Evolutionary conservation across 2,797 vertebrate species (phyloP).

Genomic region (Sebastiscus tertius): DNA sequence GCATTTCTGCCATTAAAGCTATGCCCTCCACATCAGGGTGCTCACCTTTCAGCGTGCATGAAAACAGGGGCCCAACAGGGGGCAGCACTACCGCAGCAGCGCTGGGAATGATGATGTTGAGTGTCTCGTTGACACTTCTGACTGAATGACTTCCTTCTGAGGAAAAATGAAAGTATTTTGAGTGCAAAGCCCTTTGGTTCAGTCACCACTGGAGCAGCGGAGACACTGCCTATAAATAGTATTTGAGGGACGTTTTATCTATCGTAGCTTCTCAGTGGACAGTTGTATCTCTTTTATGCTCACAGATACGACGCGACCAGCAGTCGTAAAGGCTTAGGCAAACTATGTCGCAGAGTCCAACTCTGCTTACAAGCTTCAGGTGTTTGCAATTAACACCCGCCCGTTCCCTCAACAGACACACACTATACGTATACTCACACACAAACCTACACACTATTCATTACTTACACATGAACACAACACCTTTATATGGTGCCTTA

Average conservation of each 20-base stretch:
- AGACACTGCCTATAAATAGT: not conserved
- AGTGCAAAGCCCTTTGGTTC: not conserved
- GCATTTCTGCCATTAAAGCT: slow-evolving; percentile 62
- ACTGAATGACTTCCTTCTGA: not conserved
- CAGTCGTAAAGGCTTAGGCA: slow-evolving; percentile 31
- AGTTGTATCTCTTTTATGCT: slow-evolving; percentile 45
- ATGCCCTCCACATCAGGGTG: slow-evolving; percentile 53
- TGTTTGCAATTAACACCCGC: slow-evolving; percentile 79
- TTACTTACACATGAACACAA: slow-evolving; percentile 60
- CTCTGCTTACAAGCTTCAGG: slow-evolving; percentile 71
- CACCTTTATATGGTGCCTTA: slow-evolving; percentile 60
- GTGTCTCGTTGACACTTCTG: slow-evolving; percentile 1
- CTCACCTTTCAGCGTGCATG: slow-evolving; percentile 54
- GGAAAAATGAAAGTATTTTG: not conserved
- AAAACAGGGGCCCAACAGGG: slow-evolving; percentile 67
- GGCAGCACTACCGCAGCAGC: slow-evolving; percentile 67
- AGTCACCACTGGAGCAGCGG: not conserved
- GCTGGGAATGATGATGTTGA: slow-evolving; percentile 1
- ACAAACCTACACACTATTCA: slow-evolving; percentile 28
- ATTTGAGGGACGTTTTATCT: not conserved
- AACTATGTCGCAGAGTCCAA: slow-evolving; percentile 44
- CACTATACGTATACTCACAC: slow-evolving; percentile 20
- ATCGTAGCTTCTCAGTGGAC: not conserved
- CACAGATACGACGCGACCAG: slow-evolving; percentile 20
- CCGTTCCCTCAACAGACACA: slow-evolving; percentile 51